Base-by-base conservation (phyloP, 2,888 invertebrate species). In the Homarus gammarus region DNA sequence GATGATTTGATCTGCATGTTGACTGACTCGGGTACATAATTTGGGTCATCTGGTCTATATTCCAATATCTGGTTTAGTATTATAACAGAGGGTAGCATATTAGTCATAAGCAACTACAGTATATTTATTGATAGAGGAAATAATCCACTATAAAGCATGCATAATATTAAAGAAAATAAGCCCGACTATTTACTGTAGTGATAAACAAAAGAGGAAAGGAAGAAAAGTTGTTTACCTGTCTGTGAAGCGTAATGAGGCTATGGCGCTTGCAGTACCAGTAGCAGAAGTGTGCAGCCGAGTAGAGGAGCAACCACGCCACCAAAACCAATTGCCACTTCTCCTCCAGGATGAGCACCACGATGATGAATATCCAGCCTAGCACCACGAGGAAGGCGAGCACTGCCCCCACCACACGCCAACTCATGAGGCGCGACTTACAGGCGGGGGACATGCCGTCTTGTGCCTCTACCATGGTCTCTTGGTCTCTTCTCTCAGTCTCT, bases 211-310 rank as follows among this genome's bases (percentile, higher is more conserved):
- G n/a, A n/a, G n/a, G n/a, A n/a, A 15, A 15, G 49, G 10, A 49
- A 49, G 49, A 49, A 22, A 22, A 56, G 40, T 22, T 1, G 38
- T 83, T 83, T 36, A 91, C 91, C 87, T 91, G 91, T 44, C 87
- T 78, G 49, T 84, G 89, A 6, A 91, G 75, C 27, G 90, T 87
- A 81, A 84, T 49, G 15, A 86, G 86, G 31, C 82, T 87, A 73
- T 91, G 87, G 33, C 91, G 84, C 85, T 89, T 87, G 88, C 84
- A 91, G 77, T 90, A 91, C 91, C 91, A 91, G 88, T 91, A 91
- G 78, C 91, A 91, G 78, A 90, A 91, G 73, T 91, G 91, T n/a
- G 86, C 90, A 15, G 91, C 87, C 0, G 91, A 87, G 88, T 91
- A 91, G 68, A 91, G 83, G 3, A 91, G 90, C 15, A 91, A 73